phyloP scores from a whole-genome alignment of 2,797 vertebrate species.

The Phylloscopus collybita region DNA sequence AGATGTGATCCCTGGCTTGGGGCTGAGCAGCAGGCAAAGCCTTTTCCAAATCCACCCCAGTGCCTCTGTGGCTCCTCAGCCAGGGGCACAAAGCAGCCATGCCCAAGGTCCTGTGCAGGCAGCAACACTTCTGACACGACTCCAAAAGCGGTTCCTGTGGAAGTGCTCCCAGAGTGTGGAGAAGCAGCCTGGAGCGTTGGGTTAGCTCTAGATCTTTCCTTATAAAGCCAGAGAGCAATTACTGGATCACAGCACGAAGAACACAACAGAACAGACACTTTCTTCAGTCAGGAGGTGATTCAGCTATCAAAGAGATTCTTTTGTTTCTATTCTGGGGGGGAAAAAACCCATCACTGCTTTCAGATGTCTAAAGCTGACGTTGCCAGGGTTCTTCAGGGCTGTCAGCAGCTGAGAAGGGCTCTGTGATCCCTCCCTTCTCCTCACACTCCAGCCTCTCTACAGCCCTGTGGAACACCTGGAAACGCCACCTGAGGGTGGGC shows the following conservation, averaged over 20 bases:
- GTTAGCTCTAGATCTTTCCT: slow-evolving; percentile 2
- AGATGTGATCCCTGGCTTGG: not conserved
- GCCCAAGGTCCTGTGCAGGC: not conserved
- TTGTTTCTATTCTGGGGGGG: slow-evolving; percentile 25
- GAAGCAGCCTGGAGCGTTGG: not conserved
- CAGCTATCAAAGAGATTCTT: slow-evolving; percentile 28
- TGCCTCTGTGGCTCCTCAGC: not conserved
- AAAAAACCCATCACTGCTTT: not conserved
- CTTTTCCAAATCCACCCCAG: not conserved
- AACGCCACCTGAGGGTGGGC: not conserved
- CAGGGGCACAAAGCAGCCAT: accelerated
- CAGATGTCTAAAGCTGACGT: not conserved
- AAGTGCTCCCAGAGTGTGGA: not conserved
- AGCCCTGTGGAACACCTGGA: not conserved
- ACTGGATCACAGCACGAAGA: not conserved
- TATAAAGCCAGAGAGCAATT: slow-evolving; percentile 27
- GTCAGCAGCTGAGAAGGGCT: not conserved
- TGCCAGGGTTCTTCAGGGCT: not conserved
- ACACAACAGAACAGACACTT: slow-evolving; percentile 1
- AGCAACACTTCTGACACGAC: not conserved
- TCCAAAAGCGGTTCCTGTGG: not conserved
- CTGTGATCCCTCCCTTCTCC: not conserved
- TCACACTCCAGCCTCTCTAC: not conserved
- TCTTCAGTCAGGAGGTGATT: slow-evolving; percentile 36
- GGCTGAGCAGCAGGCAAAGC: not conserved